phyloP scores from a whole-genome alignment of 2,797 vertebrate genomes.

The Mastacembelus armatus region DNA sequence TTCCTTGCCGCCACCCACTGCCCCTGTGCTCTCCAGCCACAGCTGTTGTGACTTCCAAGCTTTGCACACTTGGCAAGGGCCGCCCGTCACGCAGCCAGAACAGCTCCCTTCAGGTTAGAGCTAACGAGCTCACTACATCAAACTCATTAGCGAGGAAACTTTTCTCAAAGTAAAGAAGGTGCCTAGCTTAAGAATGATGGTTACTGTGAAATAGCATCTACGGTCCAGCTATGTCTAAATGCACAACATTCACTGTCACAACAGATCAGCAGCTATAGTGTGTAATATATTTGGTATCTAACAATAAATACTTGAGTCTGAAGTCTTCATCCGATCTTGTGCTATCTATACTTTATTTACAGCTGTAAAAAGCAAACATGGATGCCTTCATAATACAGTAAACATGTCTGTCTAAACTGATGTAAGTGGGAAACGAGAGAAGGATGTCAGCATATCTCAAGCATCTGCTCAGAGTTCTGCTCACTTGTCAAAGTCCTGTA shows the following conservation, averaged over 20 bases:
- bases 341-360: slow-evolving; percentile 8
- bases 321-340: slow-evolving; percentile 16
- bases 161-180: slow-evolving; percentile 69
- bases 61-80: slow-evolving; percentile 79
- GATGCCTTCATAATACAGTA: slow-evolving; percentile 27
- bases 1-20: slow-evolving; percentile 70
- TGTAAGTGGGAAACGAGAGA: slow-evolving; percentile 58
- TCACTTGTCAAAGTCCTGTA: slow-evolving; percentile 71
- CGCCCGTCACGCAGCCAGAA: slow-evolving; percentile 80
- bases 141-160: slow-evolving; percentile 85
- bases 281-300: not conserved
- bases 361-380: slow-evolving; percentile 31
- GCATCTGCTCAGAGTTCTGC: slow-evolving; percentile 53
- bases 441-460: slow-evolving; percentile 67
- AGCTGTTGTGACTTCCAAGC: slow-evolving; percentile 77
- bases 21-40: slow-evolving; percentile 68
- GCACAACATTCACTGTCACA: slow-evolving; percentile 7
- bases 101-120: slow-evolving; percentile 85
- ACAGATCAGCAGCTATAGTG: not conserved
- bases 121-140: slow-evolving; percentile 87
- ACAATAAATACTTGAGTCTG: slow-evolving; percentile 21
- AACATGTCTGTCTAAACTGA: slow-evolving; percentile 60
- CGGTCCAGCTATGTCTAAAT: not conserved
- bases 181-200: slow-evolving; percentile 57
- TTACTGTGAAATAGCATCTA: slow-evolving; percentile 36